Base-by-base conservation (phyloP, 2,113 vertebrate genomes). In the Kobus ellipsiprymnus region DNA sequence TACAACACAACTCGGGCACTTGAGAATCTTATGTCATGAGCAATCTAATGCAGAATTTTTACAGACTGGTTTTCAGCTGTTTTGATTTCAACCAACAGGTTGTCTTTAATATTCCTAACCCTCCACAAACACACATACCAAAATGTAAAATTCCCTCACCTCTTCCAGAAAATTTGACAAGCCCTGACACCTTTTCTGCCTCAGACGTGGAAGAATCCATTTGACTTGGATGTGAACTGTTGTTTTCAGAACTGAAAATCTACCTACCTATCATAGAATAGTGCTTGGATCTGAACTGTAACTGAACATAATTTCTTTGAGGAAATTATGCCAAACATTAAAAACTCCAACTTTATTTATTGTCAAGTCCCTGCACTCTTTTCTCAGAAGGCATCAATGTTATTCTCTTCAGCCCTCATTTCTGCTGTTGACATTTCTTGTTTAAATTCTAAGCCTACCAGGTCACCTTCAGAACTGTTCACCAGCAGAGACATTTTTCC, bases 391-490 rank as follows among this genome's bases (percentile, higher is more conserved):
- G 7, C 54, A 96, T 62, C 74, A 54, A 57, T 14, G 40, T 81
- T 71, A 59, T 90, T 97, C 59, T 90, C 74, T 25, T 59, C n/a
- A 46, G 33, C 80, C 52, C 13, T 96, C 60, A 85, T 85, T 97
- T 95, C 52, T 80, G 77, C 46, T 50, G 25, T 71, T 97, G 95
- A 97, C 83, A 93, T 89, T 95, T 93, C 62, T 67, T 81, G 86
- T 97, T 97, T 95, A 96, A 97, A 90, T 97, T 96, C 25, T 95
- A 89, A 96, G 67, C 60, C 82, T 92, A 29, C 40, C 6, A 67
- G 93, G 92, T 98, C 97, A 98, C 98, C 90, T 97, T 98, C 96
- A 97, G 88, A 95, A 91, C 80, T 82, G 13, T 60, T 93, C 48
- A 81, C 86, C 80, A 87, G 78, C 27, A 87, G 78, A 90, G 55